Evolutionary conservation across 2,888 invertebrate species (phyloP).

Genomic region (Oithona nana): DNA sequence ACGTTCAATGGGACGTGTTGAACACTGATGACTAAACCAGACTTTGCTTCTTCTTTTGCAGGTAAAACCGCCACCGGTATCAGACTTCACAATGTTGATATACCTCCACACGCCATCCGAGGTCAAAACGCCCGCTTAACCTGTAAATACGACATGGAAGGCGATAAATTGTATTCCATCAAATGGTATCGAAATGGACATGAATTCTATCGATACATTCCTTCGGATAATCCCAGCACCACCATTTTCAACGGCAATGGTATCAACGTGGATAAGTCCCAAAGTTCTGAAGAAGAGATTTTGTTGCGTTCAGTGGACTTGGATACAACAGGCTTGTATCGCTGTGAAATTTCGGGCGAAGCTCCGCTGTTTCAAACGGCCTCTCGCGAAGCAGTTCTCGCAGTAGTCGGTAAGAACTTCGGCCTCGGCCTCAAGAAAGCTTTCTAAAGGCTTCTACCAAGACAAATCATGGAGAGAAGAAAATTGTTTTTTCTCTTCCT

Average conservation of each 20-base stretch:
- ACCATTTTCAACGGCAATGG: slow-evolving; percentile 16
- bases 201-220: slow-evolving; percentile 22
- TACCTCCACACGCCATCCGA: slow-evolving; percentile 19
- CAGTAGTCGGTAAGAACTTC: slow-evolving; percentile 12
- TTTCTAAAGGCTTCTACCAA: too few relatives aligned
- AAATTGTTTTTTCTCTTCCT: too few relatives aligned
- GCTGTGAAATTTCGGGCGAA: slow-evolving; percentile 16
- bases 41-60: neutral
- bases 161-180: slow-evolving; percentile 23
- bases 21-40: too few relatives aligned
- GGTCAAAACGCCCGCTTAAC: slow-evolving; percentile 21
- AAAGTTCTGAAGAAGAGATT: neutral
- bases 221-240: slow-evolving; percentile 18
- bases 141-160: slow-evolving; percentile 22
- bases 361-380: slow-evolving; percentile 14
- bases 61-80: neutral
- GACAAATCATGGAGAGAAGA: too few relatives aligned
- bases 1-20: neutral
- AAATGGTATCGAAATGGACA: slow-evolving; percentile 23
- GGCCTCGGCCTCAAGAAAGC: too few relatives aligned
- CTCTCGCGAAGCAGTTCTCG: slow-evolving; percentile 9
- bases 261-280: slow-evolving; percentile 2
- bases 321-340: slow-evolving; percentile 10
- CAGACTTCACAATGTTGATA: slow-evolving; percentile 17
- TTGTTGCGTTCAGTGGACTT: slow-evolving; percentile 6